Evolutionary conservation across 1,140 invertebrate genomes (phyloP), one percentile per base, ranked within the genome.

Genomic region (Dendroctonus valens): DNA sequence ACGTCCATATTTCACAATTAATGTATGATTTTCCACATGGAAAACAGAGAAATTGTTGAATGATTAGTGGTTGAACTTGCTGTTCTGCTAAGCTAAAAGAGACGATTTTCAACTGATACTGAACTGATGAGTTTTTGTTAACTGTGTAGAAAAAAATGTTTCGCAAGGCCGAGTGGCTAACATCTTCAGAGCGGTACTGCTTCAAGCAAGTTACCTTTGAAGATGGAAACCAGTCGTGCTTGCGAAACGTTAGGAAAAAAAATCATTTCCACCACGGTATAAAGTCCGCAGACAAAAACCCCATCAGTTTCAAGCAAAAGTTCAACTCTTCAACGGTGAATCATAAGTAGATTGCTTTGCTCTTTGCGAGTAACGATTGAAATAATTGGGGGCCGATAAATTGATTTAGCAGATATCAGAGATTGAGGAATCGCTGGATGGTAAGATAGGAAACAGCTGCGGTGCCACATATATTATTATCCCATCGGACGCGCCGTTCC

Each of bases 381-480:
- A 14, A 48, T 48, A 11, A n/a, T 14, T 8, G 7, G 5, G 11
- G 11, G 14, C 14, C 38, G 50, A 52, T 26, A 52, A 52, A 6
- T 15, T 6, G 12, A 26, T 52, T 52, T 4, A 52, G 50, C n/a
- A 52, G 50, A 14, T 52, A 50, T 48, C 40, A 40, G 6, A 55
- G 41, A 64, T 57, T 55, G 57, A 64, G 61, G 50, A 64, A 64
- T 53, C 49, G 41, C 57, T 12, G 42, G 63, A 51, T 65, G 44
- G 50, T 42, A 59, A 65, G 63, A 65, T 65, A 65, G 54, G 46
- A 58, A 59, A 58, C 63, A 65, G 63, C 63, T 65, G 63, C 63
- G 48, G 52, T 57, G 48, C 37, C 49, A 58, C 63, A 65, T 65
- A 58, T 59, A 65, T 65, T 65, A 65, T 65, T 65, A 65, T 65